Conservation (phyloP, 23 tunicate species). For the Halocynthia roretzi region DNA sequence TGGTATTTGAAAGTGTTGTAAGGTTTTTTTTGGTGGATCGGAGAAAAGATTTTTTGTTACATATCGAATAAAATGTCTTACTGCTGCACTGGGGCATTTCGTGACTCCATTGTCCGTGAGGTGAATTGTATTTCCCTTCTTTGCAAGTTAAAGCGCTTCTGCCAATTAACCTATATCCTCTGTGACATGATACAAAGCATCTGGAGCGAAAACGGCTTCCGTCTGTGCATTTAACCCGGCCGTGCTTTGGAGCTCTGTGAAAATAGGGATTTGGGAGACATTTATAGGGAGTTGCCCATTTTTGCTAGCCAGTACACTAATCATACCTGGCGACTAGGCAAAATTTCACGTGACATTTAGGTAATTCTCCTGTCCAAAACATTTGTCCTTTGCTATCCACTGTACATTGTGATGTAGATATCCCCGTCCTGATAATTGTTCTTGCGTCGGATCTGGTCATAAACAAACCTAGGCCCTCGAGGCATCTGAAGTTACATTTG, state of each 20-base stretch:
- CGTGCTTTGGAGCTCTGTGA: slow-evolving; percentile 8
- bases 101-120: slow-evolving; percentile 10
- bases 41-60: too few species aligned
- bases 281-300: background rate
- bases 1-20: too few species aligned
- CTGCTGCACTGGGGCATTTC: background rate
- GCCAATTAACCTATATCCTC: slow-evolving; percentile 5
- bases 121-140: slow-evolving; percentile 17
- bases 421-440: slow-evolving; percentile 5
- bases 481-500: slow-evolving; percentile 16
- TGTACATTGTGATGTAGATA: background rate
- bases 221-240: background rate
- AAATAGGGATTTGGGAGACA: background rate
- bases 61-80: background rate
- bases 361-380: slow-evolving; percentile 13
- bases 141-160: background rate
- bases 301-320: background rate
- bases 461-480: slow-evolving; percentile 1
- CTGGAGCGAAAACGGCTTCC: background rate
- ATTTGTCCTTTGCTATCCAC: slow-evolving; percentile 3
- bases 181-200: background rate
- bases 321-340: slow-evolving; percentile 4
- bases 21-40: too few species aligned
- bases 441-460: slow-evolving; percentile 8
- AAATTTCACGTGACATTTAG: slow-evolving; percentile 13